Percentiles rank a stretch among this genome's conserved stretches.
Evolutionary conservation across 2,888 invertebrate genomes (phyloP).

Genomic region (Drosophila colorata): DNA sequence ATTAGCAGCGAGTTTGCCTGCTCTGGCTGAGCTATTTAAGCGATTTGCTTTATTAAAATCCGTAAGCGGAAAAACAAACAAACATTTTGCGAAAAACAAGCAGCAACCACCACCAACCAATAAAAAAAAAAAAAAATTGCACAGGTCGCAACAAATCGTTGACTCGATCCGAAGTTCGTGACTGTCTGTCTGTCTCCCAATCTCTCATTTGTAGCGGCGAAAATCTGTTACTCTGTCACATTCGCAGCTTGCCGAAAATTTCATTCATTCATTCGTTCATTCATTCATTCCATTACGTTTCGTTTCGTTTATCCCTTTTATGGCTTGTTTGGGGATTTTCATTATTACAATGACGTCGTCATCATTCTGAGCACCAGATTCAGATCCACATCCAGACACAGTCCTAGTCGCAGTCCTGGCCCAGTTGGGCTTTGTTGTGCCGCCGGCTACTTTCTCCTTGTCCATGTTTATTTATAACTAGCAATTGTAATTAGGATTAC

Average conservation of each 20-base stretch:
- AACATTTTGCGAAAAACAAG: slow-evolving; percentile 46
- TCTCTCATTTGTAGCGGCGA: slow-evolving; percentile 22
- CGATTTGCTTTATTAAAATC: slow-evolving; percentile 73
- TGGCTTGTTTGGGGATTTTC: slow-evolving; percentile 80
- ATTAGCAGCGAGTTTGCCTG: slow-evolving; percentile 19
- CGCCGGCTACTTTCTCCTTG: slow-evolving; percentile 43
- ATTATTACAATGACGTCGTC: slow-evolving; percentile 71
- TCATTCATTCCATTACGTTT: slow-evolving; percentile 55
- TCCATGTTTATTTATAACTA: slow-evolving; percentile 80
- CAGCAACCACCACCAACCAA: slow-evolving; percentile 35
- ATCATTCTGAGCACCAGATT: slow-evolving; percentile 21
- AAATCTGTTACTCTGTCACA: slow-evolving; percentile 70
- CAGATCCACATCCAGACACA: slow-evolving; percentile 11
- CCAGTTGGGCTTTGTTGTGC: slow-evolving; percentile 23
- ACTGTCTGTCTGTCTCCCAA: slow-evolving; percentile 10
- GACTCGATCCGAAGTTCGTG: slow-evolving; percentile 32
- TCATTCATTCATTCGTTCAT: slow-evolving; percentile 51
- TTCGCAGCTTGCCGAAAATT: slow-evolving; percentile 62
- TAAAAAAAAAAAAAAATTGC: slow-evolving; percentile 28
- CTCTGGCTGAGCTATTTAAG: slow-evolving; percentile 67
- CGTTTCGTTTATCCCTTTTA: slow-evolving; percentile 76
- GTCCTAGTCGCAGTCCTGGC: slow-evolving; percentile 6
- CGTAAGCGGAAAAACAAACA: slow-evolving; percentile 50
- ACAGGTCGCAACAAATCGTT: slow-evolving; percentile 51
- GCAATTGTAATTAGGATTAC: slow-evolving; percentile 80